Conservation (phyloP, 1,140 invertebrate species). For the Nixonia krombeini region DNA sequence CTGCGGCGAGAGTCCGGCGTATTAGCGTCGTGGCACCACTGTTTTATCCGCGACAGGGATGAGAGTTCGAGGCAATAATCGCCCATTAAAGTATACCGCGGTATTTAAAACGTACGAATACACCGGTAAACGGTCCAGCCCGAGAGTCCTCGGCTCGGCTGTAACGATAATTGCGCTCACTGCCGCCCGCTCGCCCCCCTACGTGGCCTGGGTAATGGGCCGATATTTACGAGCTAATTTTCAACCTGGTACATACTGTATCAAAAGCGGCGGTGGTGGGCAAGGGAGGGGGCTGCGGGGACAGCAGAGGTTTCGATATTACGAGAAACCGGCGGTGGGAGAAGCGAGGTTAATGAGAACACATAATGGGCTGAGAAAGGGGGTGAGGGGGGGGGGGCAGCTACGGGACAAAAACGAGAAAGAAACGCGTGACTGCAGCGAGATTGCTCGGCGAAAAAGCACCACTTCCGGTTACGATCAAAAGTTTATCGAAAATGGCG, state of each 20-base stretch:
- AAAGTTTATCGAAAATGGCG: too few relatives aligned
- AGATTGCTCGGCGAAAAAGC: neutral
- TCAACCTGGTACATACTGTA: conserved; percentile 26
- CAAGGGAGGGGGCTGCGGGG: neutral
- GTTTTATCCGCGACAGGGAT: neutral
- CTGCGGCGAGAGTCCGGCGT: neutral
- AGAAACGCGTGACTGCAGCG: conserved; percentile 1
- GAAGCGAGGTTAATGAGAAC: conserved; percentile 3
- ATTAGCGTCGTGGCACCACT: neutral
- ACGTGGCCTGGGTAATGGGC: conserved; percentile 28
- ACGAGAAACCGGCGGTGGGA: conserved; percentile 35
- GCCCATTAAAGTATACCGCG: conserved; percentile 1
- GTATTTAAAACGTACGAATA: conserved; percentile 5
- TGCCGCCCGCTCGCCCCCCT: conserved; percentile 31
- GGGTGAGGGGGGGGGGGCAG: too few relatives aligned
- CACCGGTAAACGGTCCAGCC: conserved; percentile 10
- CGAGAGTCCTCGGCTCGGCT: conserved; percentile 1
- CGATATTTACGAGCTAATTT: conserved; percentile 52
- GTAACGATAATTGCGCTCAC: conserved; percentile 45
- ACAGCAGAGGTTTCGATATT: too few relatives aligned
- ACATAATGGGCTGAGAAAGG: conserved; percentile 7
- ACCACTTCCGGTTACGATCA: neutral
- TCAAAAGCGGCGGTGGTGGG: too few relatives aligned
- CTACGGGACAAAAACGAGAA: conserved; percentile 9
- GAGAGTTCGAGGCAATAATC: neutral